phyloP scores from a whole-genome alignment of 2,888 invertebrate species.

The Rhamnusium bicolor region DNA sequence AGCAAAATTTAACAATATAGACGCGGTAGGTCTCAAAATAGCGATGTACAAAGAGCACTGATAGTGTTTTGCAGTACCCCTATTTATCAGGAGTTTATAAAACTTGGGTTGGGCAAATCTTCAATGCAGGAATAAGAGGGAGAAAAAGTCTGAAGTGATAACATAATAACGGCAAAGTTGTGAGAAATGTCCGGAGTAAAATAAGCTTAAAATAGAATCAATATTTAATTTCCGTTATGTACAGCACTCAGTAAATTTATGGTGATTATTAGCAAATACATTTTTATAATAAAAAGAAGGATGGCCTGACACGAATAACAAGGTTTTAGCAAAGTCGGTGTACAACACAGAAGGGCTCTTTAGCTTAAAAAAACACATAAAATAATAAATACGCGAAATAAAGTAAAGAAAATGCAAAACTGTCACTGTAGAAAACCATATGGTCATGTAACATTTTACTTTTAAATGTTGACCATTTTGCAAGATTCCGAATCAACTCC shows the following conservation, averaged over 20 bases:
- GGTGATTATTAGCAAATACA: constrained; percentile 33
- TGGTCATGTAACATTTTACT: no score
- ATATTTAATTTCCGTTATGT: constrained; percentile 39
- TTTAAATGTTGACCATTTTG: no score
- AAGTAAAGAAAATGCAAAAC: no score
- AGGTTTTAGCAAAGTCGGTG: background rate
- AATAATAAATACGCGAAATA: no score
- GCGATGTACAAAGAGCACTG: no score
- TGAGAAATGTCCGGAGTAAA: constrained; percentile 16
- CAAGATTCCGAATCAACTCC: no score
- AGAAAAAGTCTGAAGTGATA: constrained; percentile 8
- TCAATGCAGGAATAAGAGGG: background rate
- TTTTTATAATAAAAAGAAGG: constrained; percentile 13
- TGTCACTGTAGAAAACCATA: no score
- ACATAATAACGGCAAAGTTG: background rate
- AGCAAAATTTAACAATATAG: no score
- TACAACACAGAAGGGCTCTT: background rate
- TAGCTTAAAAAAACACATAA: no score
- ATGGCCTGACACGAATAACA: background rate
- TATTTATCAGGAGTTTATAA: constrained; percentile 16
- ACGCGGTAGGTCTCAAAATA: no score
- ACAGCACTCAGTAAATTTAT: constrained; percentile 27
- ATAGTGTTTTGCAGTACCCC: no score
- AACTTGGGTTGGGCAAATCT: constrained; percentile 17
- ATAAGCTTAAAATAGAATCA: constrained; percentile 36